Percentiles rank a stretch among this genome's conserved stretches.
These are phyloP conservation scores for Petrolisthes cinctipes DNA, from an alignment of 2,888 invertebrate genomes.

Conservation along the genomic window DNA sequence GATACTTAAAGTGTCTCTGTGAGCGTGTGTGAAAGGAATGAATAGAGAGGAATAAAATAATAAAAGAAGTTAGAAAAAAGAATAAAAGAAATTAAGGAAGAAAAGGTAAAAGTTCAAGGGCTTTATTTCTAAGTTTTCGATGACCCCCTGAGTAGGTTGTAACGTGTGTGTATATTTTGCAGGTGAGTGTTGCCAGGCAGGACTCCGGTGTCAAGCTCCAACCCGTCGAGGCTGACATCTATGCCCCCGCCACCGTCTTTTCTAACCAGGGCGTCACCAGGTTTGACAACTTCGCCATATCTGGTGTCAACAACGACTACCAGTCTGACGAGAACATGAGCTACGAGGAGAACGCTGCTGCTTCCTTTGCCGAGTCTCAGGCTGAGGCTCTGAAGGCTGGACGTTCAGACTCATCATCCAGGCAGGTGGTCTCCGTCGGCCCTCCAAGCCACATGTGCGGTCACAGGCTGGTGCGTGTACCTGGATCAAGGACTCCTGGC, in stretches of 20 bases:
- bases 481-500: constrained; percentile 19
- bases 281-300: constrained; percentile 55
- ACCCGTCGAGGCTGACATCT: constrained; percentile 53
- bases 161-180: not conserved
- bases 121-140: too few relatives aligned
- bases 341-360: constrained; percentile 45
- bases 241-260: constrained; percentile 58
- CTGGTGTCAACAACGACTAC: constrained; percentile 56
- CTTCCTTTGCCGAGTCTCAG: constrained; percentile 39
- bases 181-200: constrained; percentile 47
- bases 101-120: too few relatives aligned
- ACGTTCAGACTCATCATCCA: constrained; percentile 25
- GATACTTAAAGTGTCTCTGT: too few relatives aligned
- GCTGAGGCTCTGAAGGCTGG: constrained; percentile 25
- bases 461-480: constrained; percentile 30
- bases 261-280: constrained; percentile 55
- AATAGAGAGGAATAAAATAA: too few relatives aligned
- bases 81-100: too few relatives aligned
- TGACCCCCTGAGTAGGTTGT: too few relatives aligned
- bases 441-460: constrained; percentile 37
- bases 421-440: constrained; percentile 15
- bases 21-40: not conserved
- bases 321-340: constrained; percentile 29
- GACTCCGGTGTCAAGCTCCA: constrained; percentile 55
- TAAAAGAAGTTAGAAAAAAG: too few relatives aligned